A percentile compares a stretch with the other conserved stretches of the same genome.
Conservation (phyloP, 1,140 invertebrate species). For the Odontomachus brunneus region DNA sequence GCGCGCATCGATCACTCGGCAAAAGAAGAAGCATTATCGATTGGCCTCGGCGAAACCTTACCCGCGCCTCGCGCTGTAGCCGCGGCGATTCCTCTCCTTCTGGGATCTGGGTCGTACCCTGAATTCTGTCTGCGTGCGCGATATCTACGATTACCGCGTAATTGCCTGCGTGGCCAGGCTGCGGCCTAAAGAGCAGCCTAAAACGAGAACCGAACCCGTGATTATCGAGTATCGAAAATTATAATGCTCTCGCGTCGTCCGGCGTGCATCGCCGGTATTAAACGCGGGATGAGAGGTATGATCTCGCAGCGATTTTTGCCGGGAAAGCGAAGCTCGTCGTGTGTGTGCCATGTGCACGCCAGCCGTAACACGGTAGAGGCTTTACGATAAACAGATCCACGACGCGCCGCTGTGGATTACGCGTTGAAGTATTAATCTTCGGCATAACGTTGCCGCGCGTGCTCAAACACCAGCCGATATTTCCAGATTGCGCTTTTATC, state of each 20-base stretch:
- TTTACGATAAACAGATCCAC: constrained; percentile 12
- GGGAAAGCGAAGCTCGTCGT: constrained; percentile 49
- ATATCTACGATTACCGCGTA: constrained; percentile 60
- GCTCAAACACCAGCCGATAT: too few relatives aligned
- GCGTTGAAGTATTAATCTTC: constrained; percentile 35
- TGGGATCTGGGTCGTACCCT: constrained; percentile 82
- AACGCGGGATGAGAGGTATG: constrained; percentile 38
- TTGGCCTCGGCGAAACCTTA: constrained; percentile 74
- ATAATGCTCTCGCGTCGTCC: constrained; percentile 40
- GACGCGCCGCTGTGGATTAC: constrained; percentile 30
- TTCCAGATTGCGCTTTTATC: too few relatives aligned
- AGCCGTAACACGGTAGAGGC: constrained; percentile 35
- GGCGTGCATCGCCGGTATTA: constrained; percentile 59
- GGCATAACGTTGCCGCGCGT: constrained; percentile 25
- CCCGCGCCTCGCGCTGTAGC: constrained; percentile 31
- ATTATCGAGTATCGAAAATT: constrained; percentile 74
- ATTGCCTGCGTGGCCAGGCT: constrained; percentile 66
- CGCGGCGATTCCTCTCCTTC: constrained; percentile 55
- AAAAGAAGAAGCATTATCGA: constrained; percentile 71
- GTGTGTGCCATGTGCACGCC: too few relatives aligned
- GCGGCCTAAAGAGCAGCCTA: constrained; percentile 53
- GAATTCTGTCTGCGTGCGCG: constrained; percentile 75
- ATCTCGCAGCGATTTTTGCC: constrained; percentile 38
- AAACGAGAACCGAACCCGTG: constrained; percentile 62
- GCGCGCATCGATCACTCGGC: constrained; percentile 74